Conservation (phyloP, 2,888 invertebrate species). For the Lasioglossum figueresi region DNA sequence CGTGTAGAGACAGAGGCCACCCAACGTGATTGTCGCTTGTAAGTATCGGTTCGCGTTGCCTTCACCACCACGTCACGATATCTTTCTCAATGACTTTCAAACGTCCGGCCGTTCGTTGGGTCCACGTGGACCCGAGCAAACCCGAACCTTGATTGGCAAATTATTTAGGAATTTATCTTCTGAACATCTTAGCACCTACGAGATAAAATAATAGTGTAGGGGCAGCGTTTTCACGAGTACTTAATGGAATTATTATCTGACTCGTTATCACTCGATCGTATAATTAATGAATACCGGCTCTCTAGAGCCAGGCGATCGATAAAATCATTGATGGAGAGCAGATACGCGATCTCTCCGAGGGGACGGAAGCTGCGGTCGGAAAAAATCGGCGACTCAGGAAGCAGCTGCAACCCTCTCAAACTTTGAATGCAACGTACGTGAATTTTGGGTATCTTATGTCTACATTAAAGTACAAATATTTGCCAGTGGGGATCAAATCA, state of each 20-base stretch:
- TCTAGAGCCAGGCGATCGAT: slow-evolving; percentile 33
- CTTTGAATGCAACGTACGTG: background rate
- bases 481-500: background rate
- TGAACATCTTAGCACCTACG: background rate
- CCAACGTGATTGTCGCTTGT: slow-evolving; percentile 65
- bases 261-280: slow-evolving; percentile 46
- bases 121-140: background rate
- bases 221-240: slow-evolving; percentile 33
- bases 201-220: background rate
- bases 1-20: slow-evolving; percentile 67
- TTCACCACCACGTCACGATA: slow-evolving; percentile 47
- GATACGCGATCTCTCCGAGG: slow-evolving; percentile 36
- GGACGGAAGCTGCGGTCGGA: slow-evolving; percentile 15
- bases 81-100: slow-evolving; percentile 32
- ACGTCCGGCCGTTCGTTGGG: background rate
- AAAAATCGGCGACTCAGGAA: slow-evolving; percentile 29
- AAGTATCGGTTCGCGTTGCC: slow-evolving; percentile 51
- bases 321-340: slow-evolving; percentile 48
- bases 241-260: slow-evolving; percentile 61
- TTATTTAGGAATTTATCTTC: background rate
- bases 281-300: slow-evolving; percentile 50
- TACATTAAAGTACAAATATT: background rate
- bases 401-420: slow-evolving; percentile 20
- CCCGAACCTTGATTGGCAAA: background rate
- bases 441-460: background rate